Evolutionary conservation across 2,888 invertebrate genomes (phyloP).

Genomic region (Ophion slaviceki): DNA sequence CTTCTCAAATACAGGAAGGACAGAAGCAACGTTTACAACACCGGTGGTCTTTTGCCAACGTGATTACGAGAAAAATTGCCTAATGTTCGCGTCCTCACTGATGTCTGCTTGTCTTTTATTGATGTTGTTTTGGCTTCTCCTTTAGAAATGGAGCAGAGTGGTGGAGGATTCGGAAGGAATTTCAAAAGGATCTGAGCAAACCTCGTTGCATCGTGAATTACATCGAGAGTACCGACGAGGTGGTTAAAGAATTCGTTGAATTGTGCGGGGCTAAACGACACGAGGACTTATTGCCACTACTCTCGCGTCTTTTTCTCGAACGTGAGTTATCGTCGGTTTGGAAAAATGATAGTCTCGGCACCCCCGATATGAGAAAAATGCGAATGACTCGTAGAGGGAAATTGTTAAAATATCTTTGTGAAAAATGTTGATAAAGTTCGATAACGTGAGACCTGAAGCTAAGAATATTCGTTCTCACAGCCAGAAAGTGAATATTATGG

Average conservation of each 20-base stretch:
- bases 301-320: slow-evolving; percentile 91
- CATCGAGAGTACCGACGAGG: slow-evolving; percentile 86
- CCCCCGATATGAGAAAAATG: neutral
- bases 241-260: slow-evolving; percentile 88
- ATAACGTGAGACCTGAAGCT: too few species aligned
- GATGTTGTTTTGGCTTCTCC: slow-evolving; percentile 58
- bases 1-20: slow-evolving; percentile 90
- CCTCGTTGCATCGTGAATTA: slow-evolving; percentile 89
- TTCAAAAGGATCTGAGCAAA: slow-evolving; percentile 92
- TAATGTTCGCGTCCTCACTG: neutral
- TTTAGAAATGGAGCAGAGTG: slow-evolving; percentile 93
- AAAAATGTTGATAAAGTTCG: neutral
- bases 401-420: neutral
- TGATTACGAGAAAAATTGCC: slow-evolving; percentile 82
- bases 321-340: slow-evolving; percentile 84
- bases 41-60: slow-evolving; percentile 94
- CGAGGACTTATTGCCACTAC: slow-evolving; percentile 88
- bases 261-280: slow-evolving; percentile 81
- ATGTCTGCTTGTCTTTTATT: neutral
- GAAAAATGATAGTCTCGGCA: too few species aligned
- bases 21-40: slow-evolving; percentile 90
- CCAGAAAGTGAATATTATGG: too few species aligned
- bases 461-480: too few species aligned
- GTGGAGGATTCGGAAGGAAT: slow-evolving; percentile 91
- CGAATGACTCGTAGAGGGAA: neutral